A percentile compares a stretch with the other conserved stretches of the same genome.
phyloP scores from a whole-genome alignment of 1,140 invertebrate species.

The Drosophila pachea region DNA sequence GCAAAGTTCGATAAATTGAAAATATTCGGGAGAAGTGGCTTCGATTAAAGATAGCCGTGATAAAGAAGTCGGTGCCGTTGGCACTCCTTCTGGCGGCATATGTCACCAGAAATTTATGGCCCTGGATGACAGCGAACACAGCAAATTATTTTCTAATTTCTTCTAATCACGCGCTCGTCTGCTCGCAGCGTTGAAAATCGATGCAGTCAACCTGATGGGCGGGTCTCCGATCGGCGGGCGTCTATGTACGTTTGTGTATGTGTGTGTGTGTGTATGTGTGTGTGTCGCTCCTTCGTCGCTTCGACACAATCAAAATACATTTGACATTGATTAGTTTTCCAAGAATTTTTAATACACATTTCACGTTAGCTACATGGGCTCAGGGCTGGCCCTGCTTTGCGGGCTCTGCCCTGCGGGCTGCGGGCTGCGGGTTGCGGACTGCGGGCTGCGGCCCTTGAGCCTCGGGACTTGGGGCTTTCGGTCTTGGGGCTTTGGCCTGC shows the following conservation, averaged over 20 bases:
- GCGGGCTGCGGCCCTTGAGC: too few species aligned
- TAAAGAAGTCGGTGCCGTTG: not conserved
- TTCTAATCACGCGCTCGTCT: constrained; percentile 56
- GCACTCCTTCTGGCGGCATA: constrained; percentile 10
- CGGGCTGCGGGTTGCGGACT: too few species aligned
- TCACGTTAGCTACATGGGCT: constrained; percentile 10
- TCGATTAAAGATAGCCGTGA: not conserved
- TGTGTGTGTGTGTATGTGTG: too few species aligned
- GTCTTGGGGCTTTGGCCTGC: not conserved
- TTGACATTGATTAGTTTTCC: constrained; percentile 77
- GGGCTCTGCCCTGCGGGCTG: too few species aligned
- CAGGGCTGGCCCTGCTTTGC: not conserved
- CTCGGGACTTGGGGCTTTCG: too few species aligned
- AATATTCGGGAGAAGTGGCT: not conserved
- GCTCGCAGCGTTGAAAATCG: constrained; percentile 20
- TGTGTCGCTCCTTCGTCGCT: constrained; percentile 31
- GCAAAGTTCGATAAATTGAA: not conserved
- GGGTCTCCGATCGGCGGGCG: constrained; percentile 49
- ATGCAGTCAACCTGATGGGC: constrained; percentile 20
- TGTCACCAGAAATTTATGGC: constrained; percentile 60
- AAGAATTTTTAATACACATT: constrained; percentile 72
- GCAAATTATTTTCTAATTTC: constrained; percentile 72
- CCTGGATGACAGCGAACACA: constrained; percentile 53
- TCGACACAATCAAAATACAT: constrained; percentile 61
- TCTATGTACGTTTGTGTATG: too few species aligned